Base-by-base conservation (phyloP, 2,113 vertebrate species). In the Gallinago jamesoni region DNA sequence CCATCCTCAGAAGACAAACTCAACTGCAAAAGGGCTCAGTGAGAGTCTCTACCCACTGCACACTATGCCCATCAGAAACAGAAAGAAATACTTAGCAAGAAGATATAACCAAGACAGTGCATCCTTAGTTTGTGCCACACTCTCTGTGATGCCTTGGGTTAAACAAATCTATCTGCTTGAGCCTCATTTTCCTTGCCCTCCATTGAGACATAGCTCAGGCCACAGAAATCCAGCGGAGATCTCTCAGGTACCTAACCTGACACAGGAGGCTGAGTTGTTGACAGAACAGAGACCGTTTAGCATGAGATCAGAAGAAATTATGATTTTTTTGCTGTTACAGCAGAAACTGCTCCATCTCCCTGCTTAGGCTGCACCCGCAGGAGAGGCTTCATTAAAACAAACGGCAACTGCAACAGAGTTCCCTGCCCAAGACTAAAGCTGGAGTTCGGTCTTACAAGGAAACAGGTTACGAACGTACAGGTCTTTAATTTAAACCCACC, bases 321-420 rank as follows among this genome's bases (percentile, higher is more conserved):
- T 2, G 1, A 1, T 31, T n/a, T 50, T 63, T 45, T n/a, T 83
- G 56, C 48, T 90, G 11, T 63, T 84, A 62, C 7, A 82, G 24
- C 10, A 84, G 53, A 52, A 93, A 76, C 31, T 50, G 41, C 13
- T 62, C 3, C 0, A 28, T 73, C 41, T 76, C 67, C 41, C 22
- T 73, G 39, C 35, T 53, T 60, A 19, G 48, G 27, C 57, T 69
- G 47, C 70, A 69, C 53, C 41, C 9, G 14, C 12, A 55, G 39
- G 14, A 94, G 24, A 78, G n/a, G 41, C 24, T 66, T 39, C 62
- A 45, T 69, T 79, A 68, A 84, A 95, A 75, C n/a, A 69, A 93
- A 91, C 2, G 52, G 60, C 14, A 73, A 74, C 5, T 53, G 63
- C 66, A 45, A 5, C 1, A 28, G 35, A 43, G 24, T 47, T 84